Conservation (phyloP, 2,888 invertebrate genomes). For the Artemia sp. region DNA sequence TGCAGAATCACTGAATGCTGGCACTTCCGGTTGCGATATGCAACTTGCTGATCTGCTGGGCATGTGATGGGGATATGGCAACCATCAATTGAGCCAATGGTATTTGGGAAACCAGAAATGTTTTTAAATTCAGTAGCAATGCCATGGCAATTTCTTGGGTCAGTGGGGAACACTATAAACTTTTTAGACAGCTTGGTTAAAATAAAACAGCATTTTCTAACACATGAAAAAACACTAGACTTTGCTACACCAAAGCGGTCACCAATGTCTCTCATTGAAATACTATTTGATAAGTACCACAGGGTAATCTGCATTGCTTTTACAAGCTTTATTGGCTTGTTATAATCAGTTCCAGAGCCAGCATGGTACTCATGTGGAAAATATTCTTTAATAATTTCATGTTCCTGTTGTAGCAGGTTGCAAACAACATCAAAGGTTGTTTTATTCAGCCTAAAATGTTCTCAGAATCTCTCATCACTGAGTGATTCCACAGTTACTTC, state of each 20-base stretch:
- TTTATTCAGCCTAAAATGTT: too few species aligned
- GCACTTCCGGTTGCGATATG: neutral
- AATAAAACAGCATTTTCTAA: neutral
- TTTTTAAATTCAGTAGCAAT: neutral
- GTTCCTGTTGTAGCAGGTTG: too few species aligned
- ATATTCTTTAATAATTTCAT: too few species aligned
- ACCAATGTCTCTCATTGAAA: neutral
- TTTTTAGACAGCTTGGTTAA: neutral
- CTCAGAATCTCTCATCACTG: too few species aligned
- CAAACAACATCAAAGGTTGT: too few species aligned
- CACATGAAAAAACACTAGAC: neutral
- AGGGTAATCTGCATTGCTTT: slow-evolving; percentile 5
- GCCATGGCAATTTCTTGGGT: neutral
- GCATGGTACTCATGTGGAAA: neutral
- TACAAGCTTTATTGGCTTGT: neutral
- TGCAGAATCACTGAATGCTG: neutral
- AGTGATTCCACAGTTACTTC: too few species aligned
- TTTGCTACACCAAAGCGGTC: slow-evolving; percentile 12
- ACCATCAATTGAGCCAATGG: neutral
- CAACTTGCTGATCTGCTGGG: neutral
- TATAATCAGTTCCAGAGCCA: neutral
- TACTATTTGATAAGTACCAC: neutral
- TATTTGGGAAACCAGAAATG: neutral
- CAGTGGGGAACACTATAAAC: neutral
- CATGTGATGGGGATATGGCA: neutral